Evolutionary conservation across 2,113 vertebrate species (phyloP).

Genomic region (Oncorhynchus gorbuscha): DNA sequence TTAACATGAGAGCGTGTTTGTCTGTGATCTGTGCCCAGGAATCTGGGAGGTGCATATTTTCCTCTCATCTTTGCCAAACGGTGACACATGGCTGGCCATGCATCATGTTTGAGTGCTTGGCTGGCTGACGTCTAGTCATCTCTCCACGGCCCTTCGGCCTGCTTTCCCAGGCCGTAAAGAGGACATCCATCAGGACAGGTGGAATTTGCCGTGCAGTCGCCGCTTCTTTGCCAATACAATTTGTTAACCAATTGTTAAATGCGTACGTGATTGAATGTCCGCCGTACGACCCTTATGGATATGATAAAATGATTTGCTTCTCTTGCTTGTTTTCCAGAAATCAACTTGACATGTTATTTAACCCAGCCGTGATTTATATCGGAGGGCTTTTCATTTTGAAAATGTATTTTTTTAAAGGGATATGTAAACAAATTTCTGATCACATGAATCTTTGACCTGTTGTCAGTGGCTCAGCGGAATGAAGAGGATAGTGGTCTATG

Average conservation of each 20-base stretch:
- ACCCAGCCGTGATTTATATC: conserved; percentile 14
- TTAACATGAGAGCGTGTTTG: background rate
- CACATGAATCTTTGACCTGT: conserved; percentile 13
- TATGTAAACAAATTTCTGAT: conserved; percentile 10
- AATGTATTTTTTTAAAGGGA: background rate
- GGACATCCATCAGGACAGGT: conserved; percentile 63
- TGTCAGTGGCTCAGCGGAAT: background rate
- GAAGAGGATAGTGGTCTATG: background rate
- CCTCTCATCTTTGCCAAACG: conserved; percentile 41
- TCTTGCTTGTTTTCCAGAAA: background rate
- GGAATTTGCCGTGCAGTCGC: conserved; percentile 55
- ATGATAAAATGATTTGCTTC: background rate
- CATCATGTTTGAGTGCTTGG: conserved; percentile 37
- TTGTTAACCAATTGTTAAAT: conserved; percentile 58
- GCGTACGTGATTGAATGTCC: conserved; percentile 12
- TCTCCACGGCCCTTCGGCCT: conserved; percentile 24
- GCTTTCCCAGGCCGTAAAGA: conserved; percentile 44
- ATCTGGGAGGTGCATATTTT: conserved; percentile 6
- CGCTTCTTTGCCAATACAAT: conserved; percentile 54
- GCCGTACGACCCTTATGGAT: conserved; percentile 8
- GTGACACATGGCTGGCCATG: conserved; percentile 42
- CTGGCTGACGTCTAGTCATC: conserved; percentile 27
- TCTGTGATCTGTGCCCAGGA: background rate
- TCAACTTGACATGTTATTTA: conserved; percentile 4
- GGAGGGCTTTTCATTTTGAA: background rate